A percentile compares a stretch with the other conserved stretches of the same genome.
Conservation (phyloP, 1,140 invertebrate genomes). For the Bombus pyrosoma region DNA sequence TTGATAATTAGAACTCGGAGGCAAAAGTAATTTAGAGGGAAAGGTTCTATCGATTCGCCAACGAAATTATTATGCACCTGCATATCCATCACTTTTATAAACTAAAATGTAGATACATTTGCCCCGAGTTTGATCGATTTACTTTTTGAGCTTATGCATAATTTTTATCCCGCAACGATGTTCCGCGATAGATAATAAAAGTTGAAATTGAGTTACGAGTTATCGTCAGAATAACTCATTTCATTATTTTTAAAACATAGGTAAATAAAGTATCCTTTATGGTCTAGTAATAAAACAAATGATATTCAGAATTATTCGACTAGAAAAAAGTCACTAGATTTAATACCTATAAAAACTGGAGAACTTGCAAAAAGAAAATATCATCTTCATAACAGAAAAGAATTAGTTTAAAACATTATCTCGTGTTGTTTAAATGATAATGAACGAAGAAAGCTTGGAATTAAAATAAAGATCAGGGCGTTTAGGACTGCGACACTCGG, state of each 20-base stretch:
- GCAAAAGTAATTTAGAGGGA: no score
- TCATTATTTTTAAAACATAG: no score
- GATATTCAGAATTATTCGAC: no score
- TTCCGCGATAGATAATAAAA: slow-evolving; percentile 5
- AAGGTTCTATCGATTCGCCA: no score
- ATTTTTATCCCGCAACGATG: slow-evolving; percentile 7
- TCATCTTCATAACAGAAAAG: no score
- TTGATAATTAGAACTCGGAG: no score
- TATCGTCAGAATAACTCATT: neutral
- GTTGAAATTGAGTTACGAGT: neutral
- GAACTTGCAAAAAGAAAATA: no score
- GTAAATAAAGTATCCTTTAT: no score
- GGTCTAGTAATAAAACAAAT: no score
- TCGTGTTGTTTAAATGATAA: neutral
- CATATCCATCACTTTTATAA: neutral
- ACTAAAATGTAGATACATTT: neutral
- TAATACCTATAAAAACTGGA: no score
- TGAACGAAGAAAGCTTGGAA: neutral
- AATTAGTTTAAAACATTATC: neutral
- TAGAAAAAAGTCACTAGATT: no score
- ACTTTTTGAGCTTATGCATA: slow-evolving; percentile 8
- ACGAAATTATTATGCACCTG: neutral
- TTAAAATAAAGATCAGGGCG: neutral
- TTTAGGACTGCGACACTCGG: neutral
- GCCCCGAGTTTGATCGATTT: slow-evolving; percentile 18